Conservation (phyloP, 1,140 invertebrate genomes). For the Sitodiplosis mosellana region DNA sequence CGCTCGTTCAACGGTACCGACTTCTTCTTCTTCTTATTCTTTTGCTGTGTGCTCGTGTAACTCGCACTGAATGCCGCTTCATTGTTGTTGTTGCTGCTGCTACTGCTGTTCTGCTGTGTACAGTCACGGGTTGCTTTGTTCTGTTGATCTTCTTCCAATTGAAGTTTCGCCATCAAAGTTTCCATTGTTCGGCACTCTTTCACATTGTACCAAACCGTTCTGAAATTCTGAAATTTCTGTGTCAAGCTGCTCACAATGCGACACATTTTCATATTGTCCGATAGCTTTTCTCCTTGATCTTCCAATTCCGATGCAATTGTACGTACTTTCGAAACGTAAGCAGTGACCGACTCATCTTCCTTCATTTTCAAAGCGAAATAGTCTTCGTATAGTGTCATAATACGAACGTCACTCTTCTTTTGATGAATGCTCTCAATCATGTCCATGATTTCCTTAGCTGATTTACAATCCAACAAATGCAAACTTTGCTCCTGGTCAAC, state of each 20-base stretch:
- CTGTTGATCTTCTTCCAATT: no score
- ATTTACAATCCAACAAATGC: slow-evolving; percentile 7
- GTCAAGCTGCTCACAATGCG: slow-evolving; percentile 8
- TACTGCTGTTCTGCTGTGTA: no score
- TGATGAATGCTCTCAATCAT: slow-evolving; percentile 7
- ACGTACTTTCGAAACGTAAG: slow-evolving; percentile 8
- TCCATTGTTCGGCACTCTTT: no score
- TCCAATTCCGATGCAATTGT: slow-evolving; percentile 8
- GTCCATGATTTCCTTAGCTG: slow-evolving; percentile 8
- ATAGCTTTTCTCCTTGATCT: slow-evolving; percentile 7
- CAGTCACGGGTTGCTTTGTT: no score
- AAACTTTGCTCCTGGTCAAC: slow-evolving; percentile 8
- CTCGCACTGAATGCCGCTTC: no score
- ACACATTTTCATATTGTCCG: slow-evolving; percentile 7
- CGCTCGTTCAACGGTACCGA: no score
- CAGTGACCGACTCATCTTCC: slow-evolving; percentile 3
- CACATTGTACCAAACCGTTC: no score
- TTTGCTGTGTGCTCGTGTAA: no score
- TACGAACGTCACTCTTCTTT: slow-evolving; percentile 9
- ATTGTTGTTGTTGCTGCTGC: no score
- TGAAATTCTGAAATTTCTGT: slow-evolving; percentile 4
- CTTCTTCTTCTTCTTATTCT: no score
- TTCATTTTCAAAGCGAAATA: slow-evolving; percentile 9
- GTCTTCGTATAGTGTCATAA: slow-evolving; percentile 7
- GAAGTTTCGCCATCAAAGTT: no score